phyloP scores from a whole-genome alignment of 1,140 invertebrate species.

The Drosophila neocordata region DNA sequence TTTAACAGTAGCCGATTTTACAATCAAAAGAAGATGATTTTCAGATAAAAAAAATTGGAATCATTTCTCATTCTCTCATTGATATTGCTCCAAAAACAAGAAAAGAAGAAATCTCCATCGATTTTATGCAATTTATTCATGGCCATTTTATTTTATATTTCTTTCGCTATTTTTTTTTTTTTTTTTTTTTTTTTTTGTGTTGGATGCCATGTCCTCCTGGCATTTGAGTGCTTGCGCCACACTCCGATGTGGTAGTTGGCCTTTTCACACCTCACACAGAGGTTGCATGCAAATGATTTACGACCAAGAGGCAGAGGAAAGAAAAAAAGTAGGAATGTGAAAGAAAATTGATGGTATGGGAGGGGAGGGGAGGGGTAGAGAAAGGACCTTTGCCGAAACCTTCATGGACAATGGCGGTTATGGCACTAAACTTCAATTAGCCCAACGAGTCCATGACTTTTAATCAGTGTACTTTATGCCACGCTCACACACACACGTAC shows the following conservation, averaged over 20 bases:
- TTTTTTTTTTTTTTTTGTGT: too few species aligned
- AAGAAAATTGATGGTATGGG: background rate
- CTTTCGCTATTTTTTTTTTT: too few species aligned
- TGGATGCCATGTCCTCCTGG: background rate
- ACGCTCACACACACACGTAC: slow-evolving; percentile 22
- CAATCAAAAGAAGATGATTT: background rate
- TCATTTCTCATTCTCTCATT: background rate
- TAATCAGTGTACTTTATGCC: slow-evolving; percentile 74
- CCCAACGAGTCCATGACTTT: slow-evolving; percentile 74
- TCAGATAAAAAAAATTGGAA: background rate
- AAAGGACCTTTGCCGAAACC: slow-evolving; percentile 35
- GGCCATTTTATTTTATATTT: background rate
- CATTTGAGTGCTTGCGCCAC: background rate
- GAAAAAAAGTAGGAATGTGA: background rate
- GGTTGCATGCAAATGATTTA: slow-evolving; percentile 63
- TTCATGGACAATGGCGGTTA: slow-evolving; percentile 31
- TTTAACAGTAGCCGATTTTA: too few species aligned
- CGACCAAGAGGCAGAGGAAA: slow-evolving; percentile 24
- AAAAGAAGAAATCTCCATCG: background rate
- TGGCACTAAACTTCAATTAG: slow-evolving; percentile 79
- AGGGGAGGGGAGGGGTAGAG: too few species aligned
- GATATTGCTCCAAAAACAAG: background rate
- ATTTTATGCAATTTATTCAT: slow-evolving; percentile 3
- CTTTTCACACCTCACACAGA: slow-evolving; percentile 31
- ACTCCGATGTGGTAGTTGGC: slow-evolving; percentile 7